Evolutionary conservation across 2,113 vertebrate species (phyloP), one percentile per base, ranked within the genome.

Genomic region (Podarcis cretensis): DNA sequence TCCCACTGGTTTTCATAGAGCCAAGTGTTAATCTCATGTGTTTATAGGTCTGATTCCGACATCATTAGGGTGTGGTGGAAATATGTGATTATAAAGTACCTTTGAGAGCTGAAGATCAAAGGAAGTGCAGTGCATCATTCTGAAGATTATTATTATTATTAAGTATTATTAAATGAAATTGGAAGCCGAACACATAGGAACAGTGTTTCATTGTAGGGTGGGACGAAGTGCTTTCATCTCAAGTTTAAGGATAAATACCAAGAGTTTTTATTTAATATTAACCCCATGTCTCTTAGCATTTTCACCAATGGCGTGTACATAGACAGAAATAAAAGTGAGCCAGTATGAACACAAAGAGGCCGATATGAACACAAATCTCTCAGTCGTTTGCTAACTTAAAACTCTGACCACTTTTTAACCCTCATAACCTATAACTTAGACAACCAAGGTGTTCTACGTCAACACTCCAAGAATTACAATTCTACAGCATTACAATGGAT

Each of bases 161-260:
- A 96, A 94, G 87, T 86, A 83, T 94, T 94, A 94, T 95, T 96
- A 95, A 95, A 96, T 91, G 92, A 96, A 96, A 95, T 94, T 95
- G 87, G 91, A 96, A 86, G 35, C 86, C 93, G 93, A 90, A 89
- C 90, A 91, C 65, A 84, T 89, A 86, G 89, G 94, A 95, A 94
- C 95, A 94, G 40, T 35, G 32, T 92, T 95, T 93, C 89, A 93
- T 91, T 90, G 63, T 78, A 82, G 86, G 85, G 92, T 93, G 88
- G 93, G 82, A 91, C 82, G 90, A 84, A 95, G 74, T 87, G 87
- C 77, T 74, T 90, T 94, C 81, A 90, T 25, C 59, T 94, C 76
- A 91, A 27, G 63, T 93, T 94, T 94, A 96, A 89, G 30, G 12
- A 87, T 84, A 1, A 0, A 82, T 14, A 92, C 76, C 86, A 65